phyloP scores from a whole-genome alignment of 1,140 invertebrate genomes.

The Drosophila nebulosa region DNA sequence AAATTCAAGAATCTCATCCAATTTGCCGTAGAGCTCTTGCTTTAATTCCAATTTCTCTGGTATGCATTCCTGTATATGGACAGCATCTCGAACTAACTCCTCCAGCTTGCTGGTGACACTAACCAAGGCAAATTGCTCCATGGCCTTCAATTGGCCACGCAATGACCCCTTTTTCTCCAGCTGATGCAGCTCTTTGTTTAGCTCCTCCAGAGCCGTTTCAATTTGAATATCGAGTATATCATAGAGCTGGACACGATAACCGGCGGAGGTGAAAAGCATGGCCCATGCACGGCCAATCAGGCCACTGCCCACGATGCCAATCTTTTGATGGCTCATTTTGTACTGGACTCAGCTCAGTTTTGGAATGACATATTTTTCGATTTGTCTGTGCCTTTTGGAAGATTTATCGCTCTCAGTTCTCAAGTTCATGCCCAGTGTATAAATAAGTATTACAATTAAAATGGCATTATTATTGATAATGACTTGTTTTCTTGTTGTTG shows the following conservation, averaged over 20 bases:
- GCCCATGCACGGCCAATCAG: constrained; percentile 96
- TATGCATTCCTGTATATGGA: constrained; percentile 94
- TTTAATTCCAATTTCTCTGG: constrained; percentile 95
- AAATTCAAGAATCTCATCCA: constrained; percentile 88
- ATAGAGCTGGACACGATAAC: constrained; percentile 92
- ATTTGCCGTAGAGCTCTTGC: constrained; percentile 87
- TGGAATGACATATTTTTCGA: no score
- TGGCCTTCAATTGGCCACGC: constrained; percentile 87
- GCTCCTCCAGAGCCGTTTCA: constrained; percentile 86
- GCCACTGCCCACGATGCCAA: constrained; percentile 89
- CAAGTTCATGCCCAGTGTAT: constrained; percentile 50
- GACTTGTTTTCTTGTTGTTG: constrained; percentile 37
- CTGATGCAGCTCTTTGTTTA: constrained; percentile 87
- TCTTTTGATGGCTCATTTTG: constrained; percentile 82
- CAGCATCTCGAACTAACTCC: constrained; percentile 86
- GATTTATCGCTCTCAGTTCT: constrained; percentile 64
- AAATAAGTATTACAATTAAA: constrained; percentile 41
- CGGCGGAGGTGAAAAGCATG: constrained; percentile 95
- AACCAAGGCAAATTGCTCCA: constrained; percentile 90
- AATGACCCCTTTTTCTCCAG: constrained; percentile 87
- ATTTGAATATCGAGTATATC: constrained; percentile 91
- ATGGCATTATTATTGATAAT: constrained; percentile 54
- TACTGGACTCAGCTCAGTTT: constrained; percentile 16
- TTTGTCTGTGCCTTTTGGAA: not conserved
- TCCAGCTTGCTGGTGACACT: constrained; percentile 85